phyloP scores from a whole-genome alignment of 2,797 vertebrate genomes.

The Pseudochromis fuscus region DNA sequence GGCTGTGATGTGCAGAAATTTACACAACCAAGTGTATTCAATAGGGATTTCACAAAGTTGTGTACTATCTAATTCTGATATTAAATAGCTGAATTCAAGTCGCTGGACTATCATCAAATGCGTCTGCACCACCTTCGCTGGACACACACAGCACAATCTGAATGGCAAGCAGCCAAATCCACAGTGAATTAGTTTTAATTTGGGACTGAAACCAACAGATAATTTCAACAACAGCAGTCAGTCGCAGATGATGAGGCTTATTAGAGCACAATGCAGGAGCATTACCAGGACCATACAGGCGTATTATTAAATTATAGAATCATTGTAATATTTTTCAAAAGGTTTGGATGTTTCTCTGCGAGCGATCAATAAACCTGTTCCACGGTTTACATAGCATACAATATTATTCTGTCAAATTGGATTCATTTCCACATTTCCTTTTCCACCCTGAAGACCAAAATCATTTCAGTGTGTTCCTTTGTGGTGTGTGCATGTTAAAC shows the following conservation, averaged over 20 bases:
- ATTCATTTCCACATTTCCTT: background rate
- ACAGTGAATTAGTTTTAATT: constrained; percentile 1
- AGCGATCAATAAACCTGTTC: too few species aligned
- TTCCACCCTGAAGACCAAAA: background rate
- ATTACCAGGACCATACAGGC: background rate
- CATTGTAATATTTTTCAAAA: too few species aligned
- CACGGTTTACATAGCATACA: too few species aligned
- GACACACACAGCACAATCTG: background rate
- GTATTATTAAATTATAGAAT: background rate
- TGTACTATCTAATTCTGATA: background rate
- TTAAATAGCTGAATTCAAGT: background rate
- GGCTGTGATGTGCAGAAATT: background rate
- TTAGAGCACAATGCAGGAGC: background rate
- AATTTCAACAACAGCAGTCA: background rate
- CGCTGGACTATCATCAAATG: background rate
- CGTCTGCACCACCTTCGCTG: background rate
- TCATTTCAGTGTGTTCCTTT: constrained; percentile 11
- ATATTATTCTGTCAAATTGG: too few species aligned
- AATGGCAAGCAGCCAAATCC: background rate
- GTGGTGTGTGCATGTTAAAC: constrained; percentile 34
- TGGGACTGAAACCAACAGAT: background rate
- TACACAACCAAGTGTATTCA: background rate
- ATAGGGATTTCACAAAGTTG: background rate
- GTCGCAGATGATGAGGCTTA: background rate
- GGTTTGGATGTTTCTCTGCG: too few species aligned